Evolutionary conservation across 2,888 invertebrate species (phyloP).

Genomic region (Unio pictorum): DNA sequence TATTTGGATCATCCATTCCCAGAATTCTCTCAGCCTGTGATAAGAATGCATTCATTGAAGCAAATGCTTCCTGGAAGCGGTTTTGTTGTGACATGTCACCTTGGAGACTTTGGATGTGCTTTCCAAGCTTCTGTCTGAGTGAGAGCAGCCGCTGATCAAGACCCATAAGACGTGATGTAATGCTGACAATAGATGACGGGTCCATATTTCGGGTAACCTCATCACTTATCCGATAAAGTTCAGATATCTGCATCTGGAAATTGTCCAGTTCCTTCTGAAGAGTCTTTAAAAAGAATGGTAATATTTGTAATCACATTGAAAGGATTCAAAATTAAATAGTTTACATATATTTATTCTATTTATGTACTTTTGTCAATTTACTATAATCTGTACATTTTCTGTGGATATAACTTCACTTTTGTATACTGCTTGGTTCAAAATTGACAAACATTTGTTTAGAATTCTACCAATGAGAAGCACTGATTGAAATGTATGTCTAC

Average conservation of each 20-base stretch:
- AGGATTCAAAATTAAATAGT: background rate
- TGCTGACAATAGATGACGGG: constrained; percentile 54
- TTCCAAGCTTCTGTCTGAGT: constrained; percentile 55
- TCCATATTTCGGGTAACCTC: constrained; percentile 61
- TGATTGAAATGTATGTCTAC: too few species aligned
- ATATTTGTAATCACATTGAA: background rate
- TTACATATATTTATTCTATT: too few species aligned
- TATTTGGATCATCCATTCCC: constrained; percentile 49
- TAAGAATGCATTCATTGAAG: constrained; percentile 56
- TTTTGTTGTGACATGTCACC: constrained; percentile 52
- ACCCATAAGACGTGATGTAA: constrained; percentile 59
- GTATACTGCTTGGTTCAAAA: background rate
- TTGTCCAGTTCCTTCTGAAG: constrained; percentile 58
- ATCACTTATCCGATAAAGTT: constrained; percentile 73
- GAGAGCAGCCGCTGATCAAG: constrained; percentile 59
- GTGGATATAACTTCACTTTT: too few species aligned
- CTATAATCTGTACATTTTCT: too few species aligned
- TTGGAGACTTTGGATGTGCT: constrained; percentile 50
- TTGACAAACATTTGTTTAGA: too few species aligned
- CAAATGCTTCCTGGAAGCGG: constrained; percentile 55
- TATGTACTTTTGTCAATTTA: too few species aligned
- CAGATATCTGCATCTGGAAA: constrained; percentile 51
- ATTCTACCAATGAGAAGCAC: too few species aligned
- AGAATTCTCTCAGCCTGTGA: constrained; percentile 49
- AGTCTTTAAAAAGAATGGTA: constrained; percentile 37